A percentile compares a stretch with the other conserved stretches of the same genome.
phyloP scores from a whole-genome alignment of 2,797 vertebrate genomes.

The Brachyalestes nurse region DNA sequence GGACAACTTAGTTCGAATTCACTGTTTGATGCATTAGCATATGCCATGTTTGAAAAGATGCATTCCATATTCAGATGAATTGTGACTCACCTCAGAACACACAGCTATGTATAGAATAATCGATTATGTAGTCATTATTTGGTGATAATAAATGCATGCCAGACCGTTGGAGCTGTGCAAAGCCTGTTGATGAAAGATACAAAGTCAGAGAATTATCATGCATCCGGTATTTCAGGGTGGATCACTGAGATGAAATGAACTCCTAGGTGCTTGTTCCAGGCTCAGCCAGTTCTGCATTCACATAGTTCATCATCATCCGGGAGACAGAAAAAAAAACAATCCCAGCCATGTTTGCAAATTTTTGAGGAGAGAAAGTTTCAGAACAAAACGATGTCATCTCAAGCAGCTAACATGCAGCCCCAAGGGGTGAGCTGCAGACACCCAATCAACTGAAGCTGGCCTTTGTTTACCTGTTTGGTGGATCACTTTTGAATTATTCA shows the following conservation, averaged over 20 bases:
- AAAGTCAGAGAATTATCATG: slow-evolving; percentile 16
- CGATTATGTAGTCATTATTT: slow-evolving; percentile 15
- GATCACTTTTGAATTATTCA: slow-evolving; percentile 54
- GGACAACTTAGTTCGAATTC: not conserved
- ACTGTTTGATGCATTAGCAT: not conserved
- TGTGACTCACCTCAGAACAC: not conserved
- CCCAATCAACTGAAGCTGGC: slow-evolving; percentile 37
- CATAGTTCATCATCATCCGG: slow-evolving; percentile 2
- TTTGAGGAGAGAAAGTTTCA: slow-evolving; percentile 21
- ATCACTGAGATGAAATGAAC: slow-evolving; percentile 35
- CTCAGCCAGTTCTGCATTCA: slow-evolving; percentile 27
- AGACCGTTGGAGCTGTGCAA: slow-evolving; percentile 11
- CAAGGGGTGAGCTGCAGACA: slow-evolving; percentile 30
- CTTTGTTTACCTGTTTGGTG: slow-evolving; percentile 55
- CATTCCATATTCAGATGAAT: slow-evolving; percentile 11
- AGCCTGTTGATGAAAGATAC: slow-evolving; percentile 3
- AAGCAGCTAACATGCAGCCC: slow-evolving; percentile 15
- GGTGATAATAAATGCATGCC: not conserved
- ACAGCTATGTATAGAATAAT: not conserved
- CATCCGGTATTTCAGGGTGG: slow-evolving; percentile 33
- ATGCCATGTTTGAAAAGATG: not conserved
- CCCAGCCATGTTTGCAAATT: not conserved
- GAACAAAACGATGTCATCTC: slow-evolving; percentile 28
- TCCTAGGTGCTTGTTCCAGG: slow-evolving; percentile 22
- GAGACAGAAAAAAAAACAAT: slow-evolving; percentile 15